Evolutionary conservation across 1,140 invertebrate species (phyloP).

Genomic region (Palaemon carinicauda): DNA sequence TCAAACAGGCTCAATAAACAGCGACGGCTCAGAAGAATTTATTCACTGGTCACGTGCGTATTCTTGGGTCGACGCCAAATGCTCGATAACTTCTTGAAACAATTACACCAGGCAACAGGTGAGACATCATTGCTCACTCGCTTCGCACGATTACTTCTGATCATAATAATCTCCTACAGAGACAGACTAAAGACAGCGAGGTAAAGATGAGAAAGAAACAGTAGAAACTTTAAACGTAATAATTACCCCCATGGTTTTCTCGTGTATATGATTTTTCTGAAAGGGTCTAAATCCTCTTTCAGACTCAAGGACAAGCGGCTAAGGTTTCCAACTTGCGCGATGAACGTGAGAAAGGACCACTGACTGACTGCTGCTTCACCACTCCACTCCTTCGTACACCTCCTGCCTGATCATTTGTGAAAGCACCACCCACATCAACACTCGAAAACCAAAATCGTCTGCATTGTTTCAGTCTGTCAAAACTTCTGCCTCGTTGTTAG

Average conservation of each 20-base stretch:
- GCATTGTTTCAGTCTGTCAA: too few relatives aligned
- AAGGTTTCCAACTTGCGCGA: not conserved
- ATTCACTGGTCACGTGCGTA: not conserved
- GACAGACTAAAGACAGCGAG: too few relatives aligned
- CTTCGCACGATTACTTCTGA: not conserved
- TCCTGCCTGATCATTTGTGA: not conserved
- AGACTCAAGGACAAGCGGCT: not conserved
- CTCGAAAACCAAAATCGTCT: too few relatives aligned
- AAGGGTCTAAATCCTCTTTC: not conserved
- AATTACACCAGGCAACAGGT: not conserved
- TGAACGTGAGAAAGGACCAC: not conserved
- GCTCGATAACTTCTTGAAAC: constrained; percentile 12
- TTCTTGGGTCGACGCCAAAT: not conserved
- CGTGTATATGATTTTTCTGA: too few relatives aligned
- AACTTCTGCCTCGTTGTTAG: too few relatives aligned
- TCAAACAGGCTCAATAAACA: not conserved
- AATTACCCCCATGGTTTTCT: too few relatives aligned
- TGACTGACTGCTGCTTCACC: too few relatives aligned
- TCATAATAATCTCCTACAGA: not conserved
- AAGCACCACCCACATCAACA: too few relatives aligned
- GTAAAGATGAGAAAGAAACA: too few relatives aligned
- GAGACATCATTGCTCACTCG: not conserved
- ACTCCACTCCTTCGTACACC: not conserved
- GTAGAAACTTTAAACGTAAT: too few relatives aligned
- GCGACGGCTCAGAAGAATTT: not conserved